Conservation (phyloP, 2,888 invertebrate genomes). For the Cheilosia scutellata region DNA sequence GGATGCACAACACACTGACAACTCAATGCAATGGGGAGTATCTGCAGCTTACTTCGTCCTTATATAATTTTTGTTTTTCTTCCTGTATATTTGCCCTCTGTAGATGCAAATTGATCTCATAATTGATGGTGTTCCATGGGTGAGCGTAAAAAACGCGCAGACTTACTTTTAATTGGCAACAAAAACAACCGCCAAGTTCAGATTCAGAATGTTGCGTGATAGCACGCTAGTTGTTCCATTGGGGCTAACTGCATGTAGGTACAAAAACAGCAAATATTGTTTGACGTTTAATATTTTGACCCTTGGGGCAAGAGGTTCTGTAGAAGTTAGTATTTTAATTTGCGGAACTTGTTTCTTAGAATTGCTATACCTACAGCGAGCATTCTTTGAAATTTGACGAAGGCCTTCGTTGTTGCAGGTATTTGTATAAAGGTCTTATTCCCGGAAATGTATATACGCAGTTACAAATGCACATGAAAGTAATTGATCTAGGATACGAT, state of each 20-base stretch:
- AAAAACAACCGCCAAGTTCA: slow-evolving; percentile 23
- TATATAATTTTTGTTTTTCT: slow-evolving; percentile 1
- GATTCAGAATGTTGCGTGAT: slow-evolving; percentile 66
- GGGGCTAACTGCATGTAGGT: slow-evolving; percentile 25
- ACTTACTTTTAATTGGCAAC: slow-evolving; percentile 54
- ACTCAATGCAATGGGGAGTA: neutral
- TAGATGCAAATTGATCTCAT: slow-evolving; percentile 54
- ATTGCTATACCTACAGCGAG: neutral
- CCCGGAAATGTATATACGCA: slow-evolving; percentile 17
- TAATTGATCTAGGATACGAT: neutral
- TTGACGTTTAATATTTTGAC: slow-evolving; percentile 57
- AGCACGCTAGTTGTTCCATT: slow-evolving; percentile 48
- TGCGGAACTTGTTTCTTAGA: slow-evolving; percentile 32
- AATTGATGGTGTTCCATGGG: slow-evolving; percentile 42
- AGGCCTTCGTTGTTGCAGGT: slow-evolving; percentile 11
- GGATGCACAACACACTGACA: slow-evolving; percentile 1
- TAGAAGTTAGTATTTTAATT: slow-evolving; percentile 39
- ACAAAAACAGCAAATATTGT: slow-evolving; percentile 45
- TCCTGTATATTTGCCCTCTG: slow-evolving; percentile 4
- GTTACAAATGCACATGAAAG: neutral
- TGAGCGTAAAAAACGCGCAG: slow-evolving; percentile 16
- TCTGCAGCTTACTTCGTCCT: neutral
- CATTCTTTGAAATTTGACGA: neutral
- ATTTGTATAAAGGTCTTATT: neutral
- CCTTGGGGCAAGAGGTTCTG: slow-evolving; percentile 46